Percentiles rank a stretch among this genome's conserved stretches.
Conservation (phyloP, 1,140 invertebrate species). For the Archivesica marissinica region DNA sequence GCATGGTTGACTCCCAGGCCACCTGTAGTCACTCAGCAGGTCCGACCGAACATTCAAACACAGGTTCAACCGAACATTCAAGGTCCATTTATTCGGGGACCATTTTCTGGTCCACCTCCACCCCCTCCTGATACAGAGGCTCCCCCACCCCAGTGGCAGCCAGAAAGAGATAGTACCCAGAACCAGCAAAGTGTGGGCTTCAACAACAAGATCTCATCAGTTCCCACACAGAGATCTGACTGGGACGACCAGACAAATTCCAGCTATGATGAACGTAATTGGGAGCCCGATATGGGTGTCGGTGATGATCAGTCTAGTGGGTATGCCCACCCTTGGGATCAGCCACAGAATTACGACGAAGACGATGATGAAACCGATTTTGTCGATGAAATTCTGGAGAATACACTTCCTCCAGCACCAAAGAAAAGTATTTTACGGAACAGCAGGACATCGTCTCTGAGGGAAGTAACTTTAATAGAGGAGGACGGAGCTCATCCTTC, state of each 20-base stretch:
- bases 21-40: background rate
- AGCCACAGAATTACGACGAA: constrained; percentile 53
- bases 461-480: constrained; percentile 51
- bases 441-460: constrained; percentile 43
- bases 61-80: background rate
- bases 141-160: constrained; percentile 28
- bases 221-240: constrained; percentile 1
- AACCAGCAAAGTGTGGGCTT: background rate
- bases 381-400: constrained; percentile 25
- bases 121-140: constrained; percentile 12
- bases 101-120: constrained; percentile 27
- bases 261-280: background rate
- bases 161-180: background rate
- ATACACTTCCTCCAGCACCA: constrained; percentile 1
- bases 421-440: constrained; percentile 53
- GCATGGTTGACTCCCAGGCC: constrained; percentile 14
- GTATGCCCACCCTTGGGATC: constrained; percentile 57
- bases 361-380: constrained; percentile 46
- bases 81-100: background rate
- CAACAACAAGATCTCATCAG: constrained; percentile 28
- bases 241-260: constrained; percentile 11
- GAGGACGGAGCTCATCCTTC: background rate
- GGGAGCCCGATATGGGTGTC: background rate
- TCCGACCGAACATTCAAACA: background rate
- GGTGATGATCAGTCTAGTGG: background rate